Base-by-base conservation (phyloP, 2,888 invertebrate genomes). In the Microctonus aethiopoides region DNA sequence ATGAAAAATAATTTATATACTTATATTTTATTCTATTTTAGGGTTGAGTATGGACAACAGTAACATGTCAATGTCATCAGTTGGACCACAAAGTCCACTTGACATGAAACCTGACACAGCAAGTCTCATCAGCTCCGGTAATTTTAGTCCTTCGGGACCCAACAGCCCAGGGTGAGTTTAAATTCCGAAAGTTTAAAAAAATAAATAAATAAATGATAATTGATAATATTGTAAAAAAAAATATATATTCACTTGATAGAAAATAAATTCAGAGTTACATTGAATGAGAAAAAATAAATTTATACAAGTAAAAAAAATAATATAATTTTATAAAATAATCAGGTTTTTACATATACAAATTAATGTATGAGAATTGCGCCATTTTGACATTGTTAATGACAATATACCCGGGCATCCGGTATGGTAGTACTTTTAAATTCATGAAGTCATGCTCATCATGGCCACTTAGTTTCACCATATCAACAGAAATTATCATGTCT, bases 91-190 rank as follows among this genome's bases (percentile, higher is more conserved):
- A 88, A 95, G 95, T 77, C 95, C 95, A 63, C 90, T 95, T 78
- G 94, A 95, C 85, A 92, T 96, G 90, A 96, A 96, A 87, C 96
- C 96, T 73, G 96, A 96, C 87, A 94, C 95, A 68, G 94, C 94
- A 63, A 91, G 90, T 61, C 87, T 90, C 76, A 88, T 91, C 74
- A 90, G 90, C 81, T 89, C 90, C 26, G 91, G 90, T 67, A 90
- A 89, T 79, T 91, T 90, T 81, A 91, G 91, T 81, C 91, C 91
- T 6, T 89, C 89, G 68, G 88, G 87, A 75, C 90, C 90, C 16
- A 89, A 90, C 78, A 91, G 90, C 84, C 92, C 93, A 22, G 87
- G 86, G 88, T 88, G 77, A 84, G 82, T 78, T 41, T 67, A 13
- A 57, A 54, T 32, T 29, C 20, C 9, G 34, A 32, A 59, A 59